phyloP scores from a whole-genome alignment of 2,797 vertebrate species.

The Acanthiza pusilla region DNA sequence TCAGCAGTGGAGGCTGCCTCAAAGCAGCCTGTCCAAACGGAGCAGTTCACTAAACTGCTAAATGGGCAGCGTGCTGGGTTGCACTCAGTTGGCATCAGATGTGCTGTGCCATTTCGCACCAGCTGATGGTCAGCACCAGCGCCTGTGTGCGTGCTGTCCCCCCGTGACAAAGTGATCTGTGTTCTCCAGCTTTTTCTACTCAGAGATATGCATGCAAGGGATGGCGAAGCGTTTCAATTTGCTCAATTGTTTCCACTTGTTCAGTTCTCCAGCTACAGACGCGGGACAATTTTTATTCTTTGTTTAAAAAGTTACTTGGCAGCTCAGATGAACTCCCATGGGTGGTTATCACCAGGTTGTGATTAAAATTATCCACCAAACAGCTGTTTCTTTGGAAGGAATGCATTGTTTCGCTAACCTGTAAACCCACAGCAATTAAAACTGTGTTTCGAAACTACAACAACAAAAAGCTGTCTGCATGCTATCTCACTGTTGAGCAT shows the following conservation, averaged over 20 bases:
- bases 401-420: slow-evolving; percentile 25
- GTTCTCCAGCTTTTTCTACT: neutral
- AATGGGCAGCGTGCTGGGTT: neutral
- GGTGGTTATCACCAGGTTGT: neutral
- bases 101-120: neutral
- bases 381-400: slow-evolving; percentile 19
- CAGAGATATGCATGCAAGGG: neutral
- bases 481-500: neutral
- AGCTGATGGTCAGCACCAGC: neutral
- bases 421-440: slow-evolving; percentile 29
- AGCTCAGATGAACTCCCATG: neutral
- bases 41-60: neutral
- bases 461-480: neutral
- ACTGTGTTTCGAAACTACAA: neutral
- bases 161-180: neutral
- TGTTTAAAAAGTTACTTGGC: neutral
- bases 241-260: neutral
- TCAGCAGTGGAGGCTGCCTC: neutral
- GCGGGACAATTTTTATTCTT: neutral
- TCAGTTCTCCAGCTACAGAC: neutral
- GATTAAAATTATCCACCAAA: slow-evolving; percentile 21
- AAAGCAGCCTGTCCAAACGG: neutral
- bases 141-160: neutral
- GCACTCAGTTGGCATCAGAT: neutral
- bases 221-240: neutral